Percentiles rank a stretch among this genome's conserved stretches.
These are phyloP conservation scores for Synodontis membranacea DNA, from an alignment of 2,113 vertebrate genomes.

Conservation along the genomic window DNA sequence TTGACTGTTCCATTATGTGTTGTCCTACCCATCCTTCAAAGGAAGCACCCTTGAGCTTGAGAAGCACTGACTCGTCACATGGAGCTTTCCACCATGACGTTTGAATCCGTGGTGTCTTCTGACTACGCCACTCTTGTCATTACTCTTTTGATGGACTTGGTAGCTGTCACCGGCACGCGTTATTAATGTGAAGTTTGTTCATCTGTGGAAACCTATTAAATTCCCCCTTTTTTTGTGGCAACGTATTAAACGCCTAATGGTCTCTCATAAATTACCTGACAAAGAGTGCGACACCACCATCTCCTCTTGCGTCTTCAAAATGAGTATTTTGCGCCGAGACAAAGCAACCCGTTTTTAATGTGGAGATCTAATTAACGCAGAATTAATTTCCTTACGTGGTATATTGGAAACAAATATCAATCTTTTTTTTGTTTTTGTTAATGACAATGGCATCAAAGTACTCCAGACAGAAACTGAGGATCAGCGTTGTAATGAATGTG, in stretches of 20 bases:
- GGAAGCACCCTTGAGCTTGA: conserved; percentile 6
- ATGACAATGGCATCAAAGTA: conserved; percentile 47
- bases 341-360: conserved; percentile 66
- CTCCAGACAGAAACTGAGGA: conserved; percentile 31
- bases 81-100: background rate
- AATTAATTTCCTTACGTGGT: conserved; percentile 70
- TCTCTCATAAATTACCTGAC: conserved; percentile 76
- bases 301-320: conserved; percentile 54
- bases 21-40: no score
- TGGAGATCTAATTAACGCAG: conserved; percentile 69
- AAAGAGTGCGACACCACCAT: conserved; percentile 66
- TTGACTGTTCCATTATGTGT: no score
- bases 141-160: conserved; percentile 48
- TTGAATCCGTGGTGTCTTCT: background rate
- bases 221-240: conserved; percentile 58
- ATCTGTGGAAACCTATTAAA: conserved; percentile 69
- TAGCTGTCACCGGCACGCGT: conserved; percentile 60
- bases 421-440: conserved; percentile 53
- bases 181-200: conserved; percentile 74
- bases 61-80: conserved; percentile 21
- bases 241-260: conserved; percentile 74
- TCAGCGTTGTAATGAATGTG: conserved; percentile 33
- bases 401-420: conserved; percentile 69
- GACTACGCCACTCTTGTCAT: conserved; percentile 11
- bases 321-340: conserved; percentile 68